phyloP scores from a whole-genome alignment of 2,888 invertebrate species.

The Erebia ligea region DNA sequence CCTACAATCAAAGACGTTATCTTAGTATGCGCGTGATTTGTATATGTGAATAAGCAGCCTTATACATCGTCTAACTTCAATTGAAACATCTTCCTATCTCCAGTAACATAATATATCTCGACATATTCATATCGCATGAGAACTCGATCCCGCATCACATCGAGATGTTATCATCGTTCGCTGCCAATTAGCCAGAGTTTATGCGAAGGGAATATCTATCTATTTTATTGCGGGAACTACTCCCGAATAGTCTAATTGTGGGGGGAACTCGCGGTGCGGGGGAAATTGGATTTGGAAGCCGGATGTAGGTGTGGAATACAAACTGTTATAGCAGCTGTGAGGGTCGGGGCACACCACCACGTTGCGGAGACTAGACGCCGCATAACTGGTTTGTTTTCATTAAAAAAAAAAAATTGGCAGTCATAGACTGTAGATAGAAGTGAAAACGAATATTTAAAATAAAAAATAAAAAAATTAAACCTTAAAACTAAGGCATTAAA shows the following conservation, averaged over 20 bases:
- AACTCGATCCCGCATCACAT: constrained; percentile 21
- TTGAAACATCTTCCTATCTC: too few relatives aligned
- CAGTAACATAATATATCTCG: constrained; percentile 1
- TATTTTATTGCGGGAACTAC: constrained; percentile 38
- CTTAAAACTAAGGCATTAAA: too few relatives aligned
- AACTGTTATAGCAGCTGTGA: background rate
- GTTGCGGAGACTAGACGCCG: background rate
- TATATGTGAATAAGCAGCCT: too few relatives aligned
- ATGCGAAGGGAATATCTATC: constrained; percentile 40
- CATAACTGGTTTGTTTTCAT: too few relatives aligned
- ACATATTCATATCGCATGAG: constrained; percentile 27
- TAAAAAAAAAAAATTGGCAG: too few relatives aligned
- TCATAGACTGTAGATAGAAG: too few relatives aligned
- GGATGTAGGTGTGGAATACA: constrained; percentile 15
- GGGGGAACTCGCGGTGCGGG: constrained; percentile 29
- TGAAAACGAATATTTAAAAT: too few relatives aligned
- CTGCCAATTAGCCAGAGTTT: constrained; percentile 35
- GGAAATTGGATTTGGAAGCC: constrained; percentile 34
- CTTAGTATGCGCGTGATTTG: too few relatives aligned
- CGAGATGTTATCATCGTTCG: constrained; percentile 32
- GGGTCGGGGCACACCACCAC: background rate
- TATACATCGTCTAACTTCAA: too few relatives aligned
- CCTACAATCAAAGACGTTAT: too few relatives aligned
- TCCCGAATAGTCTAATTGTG: constrained; percentile 34
- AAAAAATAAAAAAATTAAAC: too few relatives aligned